Base-by-base conservation (phyloP, 2,888 invertebrate genomes). In the Archips crataeganus region DNA sequence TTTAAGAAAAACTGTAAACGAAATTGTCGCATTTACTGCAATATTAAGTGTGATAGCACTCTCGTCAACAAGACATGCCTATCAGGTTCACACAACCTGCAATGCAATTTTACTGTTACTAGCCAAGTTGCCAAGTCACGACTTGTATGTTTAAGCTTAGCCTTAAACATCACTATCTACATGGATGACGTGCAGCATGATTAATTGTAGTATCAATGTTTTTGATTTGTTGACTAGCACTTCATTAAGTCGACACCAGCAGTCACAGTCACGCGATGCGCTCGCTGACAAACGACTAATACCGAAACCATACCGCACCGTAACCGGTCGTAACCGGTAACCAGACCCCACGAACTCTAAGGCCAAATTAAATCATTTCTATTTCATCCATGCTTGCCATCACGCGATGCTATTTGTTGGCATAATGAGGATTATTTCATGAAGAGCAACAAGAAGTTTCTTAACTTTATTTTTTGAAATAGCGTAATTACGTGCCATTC, bases 331-430 rank as follows among this genome's bases (percentile, higher is more conserved):
- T 66, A 73, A 75, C 68, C 68, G 68, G 72, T 54, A 62, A 69
- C 68, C 39, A 57, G 66, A 62, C 69, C 74, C 74, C 74, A 70
- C 69, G 34, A 74, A 88, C 89, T 87, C 88, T 81, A 80, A 84
- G 81, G 83, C 83, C 80, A 89, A 93, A 93, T 93, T 90, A 92
- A 93, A 93, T 92, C 90, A 93, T 93, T 91, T 91, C 90, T 89
- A 88, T 90, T 91, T 90, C 82, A 87, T 82, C 80, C 85, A 85
- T 85, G 85, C 88, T 89, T 89, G 85, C 86, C 82, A 82, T 82
- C 92, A 93, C 90, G 93, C 92, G 85, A 92, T 86, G 82, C 77
- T 72, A 75, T 76, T 72, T 78, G 84, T 83, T 84, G 81, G 85
- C 84, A 83, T 85, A 82, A 82, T 78, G 77, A 81, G 85, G 86